Base-by-base conservation (phyloP, 2,797 vertebrate genomes). In the Eremophila alpestris region DNA sequence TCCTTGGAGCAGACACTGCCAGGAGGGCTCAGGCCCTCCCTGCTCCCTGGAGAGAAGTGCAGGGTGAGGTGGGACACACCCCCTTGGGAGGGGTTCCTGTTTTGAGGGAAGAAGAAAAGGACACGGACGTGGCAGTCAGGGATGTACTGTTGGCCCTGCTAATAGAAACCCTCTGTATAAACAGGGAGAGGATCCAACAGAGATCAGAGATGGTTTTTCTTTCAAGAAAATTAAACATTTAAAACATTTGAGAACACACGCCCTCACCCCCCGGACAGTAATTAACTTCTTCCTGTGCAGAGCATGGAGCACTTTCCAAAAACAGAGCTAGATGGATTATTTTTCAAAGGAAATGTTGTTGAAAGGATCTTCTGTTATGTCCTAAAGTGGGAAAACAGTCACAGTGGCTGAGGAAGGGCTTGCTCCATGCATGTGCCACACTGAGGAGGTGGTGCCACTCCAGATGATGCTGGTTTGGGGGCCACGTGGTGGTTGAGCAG, bases 341-440 rank as follows among this genome's bases (percentile, higher is more conserved):
- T 98, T 98, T 98, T 97, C 97, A 98, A 98, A 98, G 98, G 98
- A 98, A 98, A 97, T 98, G 97, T 97, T 97, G 96, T 98, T 97
- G 96, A 98, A 97, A 97, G 89, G 95, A 93, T 95, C 93, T 93
- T 82, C 67, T 92, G 96, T 97, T 96, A 87, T 87, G 80, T 97
- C 95, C 96, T 77, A 87, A 96, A 95, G 85, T 74, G 94, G 97
- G 96, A 96, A 97, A 97, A 96, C 81, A 88, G 87, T 56, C 83
- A 69, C 87, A 21, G 82, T 54, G 73, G 87, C 80, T 9, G 74
- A 86, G 89, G 83, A 71, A 22, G 84, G 73, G 65, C 79, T 89
- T 86, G 85, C 48, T 89, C 51, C 70, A 26, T 55, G 63, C 87
- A 85, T 90, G 83, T 85, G 70, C 67, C 63, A 77, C 1, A 1